Base-by-base conservation (phyloP, 1,140 invertebrate genomes). In the Uloborus diversus region DNA sequence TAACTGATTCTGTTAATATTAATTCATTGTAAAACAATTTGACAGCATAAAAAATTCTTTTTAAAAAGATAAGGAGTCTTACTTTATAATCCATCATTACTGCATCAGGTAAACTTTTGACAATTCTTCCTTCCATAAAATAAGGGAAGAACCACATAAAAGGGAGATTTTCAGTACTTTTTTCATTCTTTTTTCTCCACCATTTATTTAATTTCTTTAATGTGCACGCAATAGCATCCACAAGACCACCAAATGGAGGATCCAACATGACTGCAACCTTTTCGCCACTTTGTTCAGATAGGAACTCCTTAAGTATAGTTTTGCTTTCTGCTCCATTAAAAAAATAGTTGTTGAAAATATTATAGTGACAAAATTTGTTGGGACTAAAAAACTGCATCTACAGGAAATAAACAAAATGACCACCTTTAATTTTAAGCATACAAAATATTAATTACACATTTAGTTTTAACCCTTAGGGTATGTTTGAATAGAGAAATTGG, bases 1-100 rank as follows among this genome's bases (percentile, higher is more conserved):
- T n/a, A n/a, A n/a, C n/a, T n/a, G n/a, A n/a, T n/a, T n/a, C n/a
- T n/a, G n/a, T n/a, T n/a, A n/a, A n/a, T n/a, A n/a, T n/a, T n/a
- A n/a, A n/a, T n/a, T n/a, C n/a, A n/a, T n/a, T n/a, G n/a, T n/a
- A n/a, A n/a, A n/a, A n/a, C n/a, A n/a, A n/a, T n/a, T n/a, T n/a
- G n/a, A n/a, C n/a, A n/a, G n/a, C n/a, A n/a, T n/a, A n/a, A n/a
- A n/a, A n/a, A n/a, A n/a, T n/a, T n/a, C n/a, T n/a, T n/a, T n/a
- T n/a, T n/a, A n/a, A n/a, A n/a, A n/a, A n/a, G n/a, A n/a, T n/a
- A n/a, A n/a, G n/a, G n/a, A n/a, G n/a, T n/a, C 17, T 59, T 62
- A 79, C 76, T 42, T 79, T 79, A 70, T 79, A 79, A 61, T 79
- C 76, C 76, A 79, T 79, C 76, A 79, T 79, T 4, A 33, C 61